Percentiles rank a stretch among this genome's conserved stretches.
These are phyloP conservation scores for Drosophila grimshawi DNA, from an alignment of 1,140 invertebrate species.

Conservation along the genomic window DNA sequence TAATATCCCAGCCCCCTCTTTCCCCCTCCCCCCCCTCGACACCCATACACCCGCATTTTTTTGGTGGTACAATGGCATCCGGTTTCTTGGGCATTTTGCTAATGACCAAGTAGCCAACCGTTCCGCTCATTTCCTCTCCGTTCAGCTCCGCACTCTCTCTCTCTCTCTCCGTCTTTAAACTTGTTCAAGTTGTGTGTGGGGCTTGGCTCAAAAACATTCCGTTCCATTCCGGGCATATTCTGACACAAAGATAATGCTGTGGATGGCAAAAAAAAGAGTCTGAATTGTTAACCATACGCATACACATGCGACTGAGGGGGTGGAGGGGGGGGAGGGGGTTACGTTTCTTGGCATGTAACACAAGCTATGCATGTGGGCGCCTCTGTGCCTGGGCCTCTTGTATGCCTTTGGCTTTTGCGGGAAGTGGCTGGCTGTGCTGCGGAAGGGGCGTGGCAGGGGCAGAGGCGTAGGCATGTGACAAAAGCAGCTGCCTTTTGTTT, in stretches of 20 bases:
- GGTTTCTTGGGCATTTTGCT: conserved; percentile 7
- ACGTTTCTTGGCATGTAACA: conserved; percentile 28
- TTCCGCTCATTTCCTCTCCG: background rate
- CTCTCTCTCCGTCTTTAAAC: background rate
- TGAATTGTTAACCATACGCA: conserved; percentile 44
- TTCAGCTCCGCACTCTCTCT: background rate
- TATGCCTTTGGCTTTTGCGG: conserved; percentile 36
- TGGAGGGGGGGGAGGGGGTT: background rate
- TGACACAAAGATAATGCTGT: conserved; percentile 60
- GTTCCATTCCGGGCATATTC: conserved; percentile 50
- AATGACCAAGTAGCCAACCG: conserved; percentile 15
- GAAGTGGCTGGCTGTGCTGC: background rate
- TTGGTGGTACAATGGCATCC: background rate
- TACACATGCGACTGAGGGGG: background rate
- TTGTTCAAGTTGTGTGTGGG: conserved; percentile 22
- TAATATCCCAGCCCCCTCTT: too few relatives aligned
- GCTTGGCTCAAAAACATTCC: conserved; percentile 59
- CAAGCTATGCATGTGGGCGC: conserved; percentile 29
- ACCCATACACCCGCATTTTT: background rate
- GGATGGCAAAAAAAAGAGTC: conserved; percentile 55
- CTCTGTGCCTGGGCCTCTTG: conserved; percentile 6
- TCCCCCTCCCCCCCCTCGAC: background rate
- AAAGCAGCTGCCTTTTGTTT: conserved; percentile 81
- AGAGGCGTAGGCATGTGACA: conserved; percentile 59
- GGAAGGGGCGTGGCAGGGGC: conserved; percentile 7